Base-by-base conservation (phyloP, 2,113 vertebrate species). In the Catharus bicknelli region DNA sequence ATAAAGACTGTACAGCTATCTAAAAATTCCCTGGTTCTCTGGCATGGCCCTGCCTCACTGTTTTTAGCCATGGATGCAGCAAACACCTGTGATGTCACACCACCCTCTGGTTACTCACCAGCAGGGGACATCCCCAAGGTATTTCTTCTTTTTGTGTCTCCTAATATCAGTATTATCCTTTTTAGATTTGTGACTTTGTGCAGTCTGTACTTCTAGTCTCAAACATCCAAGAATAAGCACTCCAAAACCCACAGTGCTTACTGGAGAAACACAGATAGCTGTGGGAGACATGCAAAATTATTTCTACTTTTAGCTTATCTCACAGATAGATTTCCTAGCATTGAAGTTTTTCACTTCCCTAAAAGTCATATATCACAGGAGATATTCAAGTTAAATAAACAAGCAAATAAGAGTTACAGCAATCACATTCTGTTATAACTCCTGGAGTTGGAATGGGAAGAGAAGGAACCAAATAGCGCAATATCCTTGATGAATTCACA, bases 401-500 rank as follows among this genome's bases (percentile, higher is more conserved):
- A 92, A 69, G 26, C 16, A 86, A 79, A 59, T 53, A 70, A 68
- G 40, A 72, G 16, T 18, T 62, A 80, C 14, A 69, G 69, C 30
- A 42, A 83, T 53, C 54, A 40, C 48, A 67, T 25, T 70, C 40
- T 66, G 29, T 58, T 34, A 36, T 57, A 88, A 53, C 19, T 84
- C 62, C 72, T 76, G n/a, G 23, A 91, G 27, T 1, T 76, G 45
- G 25, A 36, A 73, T 38, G 11, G 34, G 34, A 85, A 72, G 16
- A 88, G 47, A 77, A 70, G 21, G 84, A 88, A 80, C 9, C 27
- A 88, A 73, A 73, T 1, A 86, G 22, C 63, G 92, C 90, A 93
- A 88, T 88, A 73, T 11, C 58, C 36, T 6, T 88, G 79, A 94
- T 86, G 59, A 94, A 92, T 78, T 90, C 80, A 38, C 38, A 70